Conservation (phyloP, 2,888 invertebrate species). For the Neoscelio sp. region DNA sequence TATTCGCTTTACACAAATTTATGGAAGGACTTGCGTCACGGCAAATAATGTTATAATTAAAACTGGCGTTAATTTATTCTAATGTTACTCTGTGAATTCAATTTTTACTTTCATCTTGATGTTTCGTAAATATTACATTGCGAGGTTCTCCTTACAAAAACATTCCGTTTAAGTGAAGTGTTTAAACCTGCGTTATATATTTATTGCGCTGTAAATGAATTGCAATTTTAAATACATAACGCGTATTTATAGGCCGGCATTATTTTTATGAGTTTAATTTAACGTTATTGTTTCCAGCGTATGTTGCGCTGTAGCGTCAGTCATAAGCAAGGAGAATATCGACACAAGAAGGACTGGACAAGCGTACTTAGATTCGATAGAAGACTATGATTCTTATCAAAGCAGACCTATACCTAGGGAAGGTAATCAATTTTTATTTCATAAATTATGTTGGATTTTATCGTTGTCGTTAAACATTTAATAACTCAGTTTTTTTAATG, state of each 20-base stretch:
- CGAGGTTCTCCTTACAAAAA: conserved; percentile 36
- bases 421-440: conserved; percentile 68
- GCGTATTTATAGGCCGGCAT: neutral
- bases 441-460: too few species aligned
- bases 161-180: conserved; percentile 15
- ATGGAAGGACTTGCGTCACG: conserved; percentile 33
- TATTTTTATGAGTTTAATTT: conserved; percentile 7
- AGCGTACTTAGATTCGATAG: conserved; percentile 87
- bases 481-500: conserved; percentile 7
- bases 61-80: conserved; percentile 44
- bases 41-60: conserved; percentile 11
- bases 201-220: conserved; percentile 3
- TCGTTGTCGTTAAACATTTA: too few species aligned
- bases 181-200: neutral
- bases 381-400: conserved; percentile 70
- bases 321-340: conserved; percentile 85
- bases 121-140: conserved; percentile 54
- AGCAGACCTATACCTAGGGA: conserved; percentile 69
- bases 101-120: conserved; percentile 52
- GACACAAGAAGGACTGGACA: conserved; percentile 87
- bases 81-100: conserved; percentile 31
- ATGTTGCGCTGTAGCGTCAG: conserved; percentile 84
- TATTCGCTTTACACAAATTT: too few species aligned
- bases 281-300: conserved; percentile 81
- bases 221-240: neutral